Percentiles rank a stretch among this genome's conserved stretches.
Evolutionary conservation across 2,888 invertebrate genomes (phyloP).

Genomic region (Ochropacha duplaris): DNA sequence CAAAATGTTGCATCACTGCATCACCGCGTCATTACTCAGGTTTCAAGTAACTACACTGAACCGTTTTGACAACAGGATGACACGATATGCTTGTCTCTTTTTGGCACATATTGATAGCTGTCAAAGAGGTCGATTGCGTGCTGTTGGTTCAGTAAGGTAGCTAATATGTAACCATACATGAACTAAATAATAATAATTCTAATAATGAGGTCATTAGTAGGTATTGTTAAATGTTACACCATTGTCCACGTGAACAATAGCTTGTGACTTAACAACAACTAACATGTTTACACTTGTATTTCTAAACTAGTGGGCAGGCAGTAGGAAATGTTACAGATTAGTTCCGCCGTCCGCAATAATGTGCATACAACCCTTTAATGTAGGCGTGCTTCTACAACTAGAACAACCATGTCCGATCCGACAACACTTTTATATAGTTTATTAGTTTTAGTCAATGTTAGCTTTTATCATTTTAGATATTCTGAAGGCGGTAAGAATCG

Average conservation of each 20-base stretch:
- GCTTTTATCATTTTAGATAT: conserved; percentile 23
- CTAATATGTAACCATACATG: neutral
- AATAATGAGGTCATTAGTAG: neutral
- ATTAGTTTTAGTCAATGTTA: conserved; percentile 26
- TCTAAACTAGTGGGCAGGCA: neutral
- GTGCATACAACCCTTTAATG: too few relatives aligned
- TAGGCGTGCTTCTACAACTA: neutral
- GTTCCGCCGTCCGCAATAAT: too few relatives aligned
- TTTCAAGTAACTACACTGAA: too few relatives aligned
- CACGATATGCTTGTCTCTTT: too few relatives aligned
- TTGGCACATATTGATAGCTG: too few relatives aligned
- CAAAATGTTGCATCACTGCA: too few relatives aligned
- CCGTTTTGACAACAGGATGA: too few relatives aligned
- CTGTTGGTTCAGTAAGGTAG: too few relatives aligned
- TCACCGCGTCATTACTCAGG: too few relatives aligned
- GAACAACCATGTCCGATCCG: neutral
- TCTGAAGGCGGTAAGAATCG: conserved; percentile 51
- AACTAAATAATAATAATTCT: neutral
- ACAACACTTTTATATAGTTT: conserved; percentile 11
- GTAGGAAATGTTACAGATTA: neutral
- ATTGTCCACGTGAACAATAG: neutral
- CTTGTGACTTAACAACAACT: conserved; percentile 1
- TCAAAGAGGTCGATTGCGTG: too few relatives aligned
- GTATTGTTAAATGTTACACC: neutral
- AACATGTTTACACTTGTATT: neutral